A percentile compares a stretch with the other conserved stretches of the same genome.
phyloP scores from a whole-genome alignment of 2,797 vertebrate genomes.

The Acanthurus leucopareius region DNA sequence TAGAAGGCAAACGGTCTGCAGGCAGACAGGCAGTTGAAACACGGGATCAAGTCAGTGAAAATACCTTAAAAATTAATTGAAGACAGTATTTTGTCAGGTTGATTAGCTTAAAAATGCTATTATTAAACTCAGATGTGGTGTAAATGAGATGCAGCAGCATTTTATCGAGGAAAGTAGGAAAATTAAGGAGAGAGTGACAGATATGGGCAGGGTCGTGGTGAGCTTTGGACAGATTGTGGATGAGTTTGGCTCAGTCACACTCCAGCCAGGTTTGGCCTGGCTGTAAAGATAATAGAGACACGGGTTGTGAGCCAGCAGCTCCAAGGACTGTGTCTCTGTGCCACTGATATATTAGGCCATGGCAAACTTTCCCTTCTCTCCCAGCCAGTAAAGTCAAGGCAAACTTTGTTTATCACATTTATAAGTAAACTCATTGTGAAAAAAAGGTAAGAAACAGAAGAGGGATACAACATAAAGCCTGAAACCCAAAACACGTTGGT shows the following conservation, averaged over 20 bases:
- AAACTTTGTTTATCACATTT: conserved; percentile 66
- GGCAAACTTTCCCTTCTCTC: conserved; percentile 60
- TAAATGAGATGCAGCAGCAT: not conserved
- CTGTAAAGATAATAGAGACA: conserved; percentile 60
- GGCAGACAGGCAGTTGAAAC: not conserved
- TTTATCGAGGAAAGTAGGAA: not conserved
- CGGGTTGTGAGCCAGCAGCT: conserved; percentile 65
- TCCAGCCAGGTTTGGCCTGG: conserved; percentile 61
- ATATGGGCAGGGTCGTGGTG: conserved; percentile 18
- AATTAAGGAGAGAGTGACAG: not conserved
- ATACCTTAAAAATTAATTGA: not conserved
- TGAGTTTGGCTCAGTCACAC: conserved; percentile 61
- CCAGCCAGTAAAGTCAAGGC: conserved; percentile 64
- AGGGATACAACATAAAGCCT: conserved; percentile 27
- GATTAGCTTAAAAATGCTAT: not conserved
- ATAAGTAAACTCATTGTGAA: conserved; percentile 30
- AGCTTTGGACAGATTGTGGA: conserved; percentile 43
- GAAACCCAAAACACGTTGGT: conserved; percentile 6
- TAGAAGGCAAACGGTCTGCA: not conserved
- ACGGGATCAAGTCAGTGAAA: not conserved
- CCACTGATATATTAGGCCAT: conserved; percentile 58
- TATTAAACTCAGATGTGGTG: not conserved
- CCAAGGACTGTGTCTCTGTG: conserved; percentile 55
- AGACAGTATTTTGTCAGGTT: not conserved
- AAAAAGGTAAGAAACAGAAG: conserved; percentile 27